Percentiles rank a stretch among this genome's conserved stretches.
phyloP scores from a whole-genome alignment of 2,113 vertebrate species.

The Sterrhoptilus dennistouni region DNA sequence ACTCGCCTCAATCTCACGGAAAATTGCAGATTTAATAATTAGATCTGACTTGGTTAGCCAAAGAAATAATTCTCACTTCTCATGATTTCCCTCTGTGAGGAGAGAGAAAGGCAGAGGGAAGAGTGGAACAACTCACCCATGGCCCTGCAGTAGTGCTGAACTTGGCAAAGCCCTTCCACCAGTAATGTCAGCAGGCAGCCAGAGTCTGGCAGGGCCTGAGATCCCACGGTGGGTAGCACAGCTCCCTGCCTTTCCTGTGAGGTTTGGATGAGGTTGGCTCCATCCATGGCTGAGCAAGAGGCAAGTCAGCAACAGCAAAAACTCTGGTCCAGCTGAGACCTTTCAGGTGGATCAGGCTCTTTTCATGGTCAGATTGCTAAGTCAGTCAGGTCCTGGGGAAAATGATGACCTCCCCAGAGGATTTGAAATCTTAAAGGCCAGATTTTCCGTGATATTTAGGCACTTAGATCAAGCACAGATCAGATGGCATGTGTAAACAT shows the following conservation, averaged over 20 bases:
- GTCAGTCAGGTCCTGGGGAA: fast-evolving
- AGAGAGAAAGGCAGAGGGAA: background rate
- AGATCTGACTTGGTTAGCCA: slow-evolving; percentile 12
- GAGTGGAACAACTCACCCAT: background rate
- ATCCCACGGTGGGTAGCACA: background rate
- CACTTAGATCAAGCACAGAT: background rate
- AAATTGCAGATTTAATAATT: slow-evolving; percentile 31
- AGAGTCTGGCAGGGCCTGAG: background rate
- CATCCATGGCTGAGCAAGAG: fast-evolving
- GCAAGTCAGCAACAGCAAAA: background rate
- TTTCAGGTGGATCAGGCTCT: background rate
- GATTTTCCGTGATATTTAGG: background rate
- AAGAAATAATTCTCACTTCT: background rate
- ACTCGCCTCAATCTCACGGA: background rate
- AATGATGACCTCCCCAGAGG: background rate
- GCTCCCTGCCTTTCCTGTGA: background rate
- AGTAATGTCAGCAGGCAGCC: background rate
- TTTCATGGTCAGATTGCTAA: fast-evolving
- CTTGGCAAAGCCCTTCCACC: background rate
- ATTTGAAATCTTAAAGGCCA: background rate
- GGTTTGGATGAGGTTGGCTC: background rate
- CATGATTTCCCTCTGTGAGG: background rate
- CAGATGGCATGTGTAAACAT: background rate
- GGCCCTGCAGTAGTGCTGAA: background rate
- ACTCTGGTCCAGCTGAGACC: background rate